These are phyloP conservation scores for Ptilorrhoa leucosticta DNA, from an alignment of 2,113 vertebrate species.

Conservation along the genomic window DNA sequence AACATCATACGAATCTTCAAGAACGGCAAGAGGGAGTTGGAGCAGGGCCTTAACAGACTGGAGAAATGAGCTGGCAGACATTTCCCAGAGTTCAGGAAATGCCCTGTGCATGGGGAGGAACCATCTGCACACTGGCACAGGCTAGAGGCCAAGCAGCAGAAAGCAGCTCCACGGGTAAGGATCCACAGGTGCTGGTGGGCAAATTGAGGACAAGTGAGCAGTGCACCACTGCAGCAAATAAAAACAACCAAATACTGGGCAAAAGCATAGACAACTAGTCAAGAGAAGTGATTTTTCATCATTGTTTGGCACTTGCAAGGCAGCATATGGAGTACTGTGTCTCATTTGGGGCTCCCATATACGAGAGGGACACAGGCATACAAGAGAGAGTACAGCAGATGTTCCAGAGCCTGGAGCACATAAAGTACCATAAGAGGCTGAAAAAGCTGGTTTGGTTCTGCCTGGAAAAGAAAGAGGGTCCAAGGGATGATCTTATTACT, in stretches of 20 bases:
- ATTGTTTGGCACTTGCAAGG: background rate
- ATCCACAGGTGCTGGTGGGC: background rate
- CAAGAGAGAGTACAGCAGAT: background rate
- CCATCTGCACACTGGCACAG: fast-evolving
- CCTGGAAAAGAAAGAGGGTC: background rate
- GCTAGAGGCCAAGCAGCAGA: background rate
- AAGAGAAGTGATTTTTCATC: background rate
- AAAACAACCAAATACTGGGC: background rate
- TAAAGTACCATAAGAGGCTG: background rate
- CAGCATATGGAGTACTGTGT: background rate
- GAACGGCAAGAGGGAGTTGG: background rate
- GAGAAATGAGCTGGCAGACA: background rate
- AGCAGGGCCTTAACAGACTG: background rate
- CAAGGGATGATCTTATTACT: background rate
- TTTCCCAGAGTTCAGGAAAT: background rate
- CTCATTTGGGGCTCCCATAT: background rate
- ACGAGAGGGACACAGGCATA: background rate
- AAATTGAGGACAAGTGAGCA: background rate
- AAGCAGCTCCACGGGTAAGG: background rate
- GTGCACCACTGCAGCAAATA: background rate
- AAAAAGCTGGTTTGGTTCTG: background rate
- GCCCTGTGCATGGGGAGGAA: background rate
- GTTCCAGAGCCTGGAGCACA: background rate
- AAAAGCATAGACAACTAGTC: background rate
- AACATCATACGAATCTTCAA: background rate